Percentiles rank a stretch among this genome's conserved stretches.
phyloP scores from a whole-genome alignment of 2,113 vertebrate species.

The Gymnobelideus leadbeateri region DNA sequence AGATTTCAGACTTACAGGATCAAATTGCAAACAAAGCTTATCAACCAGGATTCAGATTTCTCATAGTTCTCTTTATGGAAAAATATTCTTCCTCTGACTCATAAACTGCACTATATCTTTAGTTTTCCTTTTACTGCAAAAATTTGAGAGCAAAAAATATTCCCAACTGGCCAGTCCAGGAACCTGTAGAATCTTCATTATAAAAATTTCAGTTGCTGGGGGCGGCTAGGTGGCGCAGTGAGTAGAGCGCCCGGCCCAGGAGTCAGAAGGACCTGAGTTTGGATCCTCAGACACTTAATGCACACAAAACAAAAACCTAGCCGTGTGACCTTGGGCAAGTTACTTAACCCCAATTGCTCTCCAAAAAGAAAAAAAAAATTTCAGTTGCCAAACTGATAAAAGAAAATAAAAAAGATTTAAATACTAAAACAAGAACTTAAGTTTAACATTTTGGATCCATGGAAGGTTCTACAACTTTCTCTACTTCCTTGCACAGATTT shows the following conservation, averaged over 20 bases:
- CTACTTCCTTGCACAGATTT: background rate
- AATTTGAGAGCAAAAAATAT: background rate
- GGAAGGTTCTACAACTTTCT: background rate
- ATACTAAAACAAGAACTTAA: no score
- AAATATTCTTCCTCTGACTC: background rate
- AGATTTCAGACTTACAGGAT: background rate
- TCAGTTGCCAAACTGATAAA: background rate
- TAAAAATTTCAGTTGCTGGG: background rate
- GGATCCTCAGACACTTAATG: no score
- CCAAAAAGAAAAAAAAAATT: no score
- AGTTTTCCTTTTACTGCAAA: background rate
- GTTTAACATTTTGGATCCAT: background rate
- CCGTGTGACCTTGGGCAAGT: no score
- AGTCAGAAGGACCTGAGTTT: no score
- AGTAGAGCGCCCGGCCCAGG: no score
- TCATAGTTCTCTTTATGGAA: background rate
- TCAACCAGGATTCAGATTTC: background rate
- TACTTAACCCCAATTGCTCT: no score
- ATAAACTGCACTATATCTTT: background rate
- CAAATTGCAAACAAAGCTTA: background rate
- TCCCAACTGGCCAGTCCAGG: background rate
- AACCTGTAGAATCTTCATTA: background rate
- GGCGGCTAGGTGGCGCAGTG: no score
- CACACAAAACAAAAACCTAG: no score
- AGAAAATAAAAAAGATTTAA: no score